These are phyloP conservation scores for Gallinago media DNA, from an alignment of 2,113 vertebrate species.

Conservation along the genomic window DNA sequence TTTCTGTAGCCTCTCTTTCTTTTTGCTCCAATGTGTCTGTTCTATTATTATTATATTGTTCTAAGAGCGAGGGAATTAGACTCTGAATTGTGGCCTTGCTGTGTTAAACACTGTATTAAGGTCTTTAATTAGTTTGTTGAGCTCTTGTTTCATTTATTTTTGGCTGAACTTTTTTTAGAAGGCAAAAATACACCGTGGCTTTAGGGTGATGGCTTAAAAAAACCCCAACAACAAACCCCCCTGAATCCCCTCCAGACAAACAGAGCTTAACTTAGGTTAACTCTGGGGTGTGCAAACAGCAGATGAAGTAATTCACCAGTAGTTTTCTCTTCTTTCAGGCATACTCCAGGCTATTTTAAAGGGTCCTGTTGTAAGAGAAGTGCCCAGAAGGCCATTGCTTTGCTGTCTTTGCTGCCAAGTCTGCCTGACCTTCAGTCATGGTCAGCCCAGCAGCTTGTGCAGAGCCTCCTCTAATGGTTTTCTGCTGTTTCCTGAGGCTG, in stretches of 20 bases:
- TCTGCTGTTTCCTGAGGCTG: neutral
- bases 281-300: neutral
- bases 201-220: neutral
- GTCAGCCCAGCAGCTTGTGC: neutral
- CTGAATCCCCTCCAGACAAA: neutral
- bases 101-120: neutral
- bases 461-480: neutral
- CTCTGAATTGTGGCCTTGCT: neutral
- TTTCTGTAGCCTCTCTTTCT: neutral
- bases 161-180: neutral
- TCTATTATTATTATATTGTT: neutral
- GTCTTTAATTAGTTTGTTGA: neutral
- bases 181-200: neutral
- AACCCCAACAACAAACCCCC: too few species aligned
- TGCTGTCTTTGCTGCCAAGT: neutral
- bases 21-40: neutral
- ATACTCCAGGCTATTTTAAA: neutral
- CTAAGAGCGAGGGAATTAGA: neutral
- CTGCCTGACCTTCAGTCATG: neutral
- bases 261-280: neutral
- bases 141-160: accelerated
- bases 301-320: neutral
- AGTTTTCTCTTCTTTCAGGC: neutral
- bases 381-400: neutral
- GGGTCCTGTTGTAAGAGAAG: neutral